Base-by-base conservation (phyloP, 2,888 invertebrate species). In the Thereva nobilitata region DNA sequence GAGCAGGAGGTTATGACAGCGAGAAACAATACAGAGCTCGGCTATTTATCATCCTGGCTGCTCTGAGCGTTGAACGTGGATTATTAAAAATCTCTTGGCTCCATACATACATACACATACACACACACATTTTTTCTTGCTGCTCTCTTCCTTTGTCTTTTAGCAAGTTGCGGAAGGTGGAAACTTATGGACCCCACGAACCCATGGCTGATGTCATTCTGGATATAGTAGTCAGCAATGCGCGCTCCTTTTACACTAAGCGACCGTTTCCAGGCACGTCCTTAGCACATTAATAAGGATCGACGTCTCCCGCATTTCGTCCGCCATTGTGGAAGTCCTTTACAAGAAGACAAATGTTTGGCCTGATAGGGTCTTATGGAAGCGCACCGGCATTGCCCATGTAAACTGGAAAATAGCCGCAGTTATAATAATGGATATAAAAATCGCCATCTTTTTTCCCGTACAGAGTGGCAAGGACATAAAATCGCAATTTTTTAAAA, bases 1-100 rank as follows among this genome's bases (percentile, higher is more conserved):
- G 52, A 67, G 64, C 69, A 69, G 64, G 49, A 61, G 69, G 67
- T 69, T 69, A 57, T 69, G 69, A 69, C 69, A 69, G 64, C 65
- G 55, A 64, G 57, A 65, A 67, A 67, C 67, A 69, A 67, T 65
- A 57, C 67, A 67, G 54, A 49, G 55, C 52, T 8, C 23, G 52
- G 52, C 65, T 61, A 69, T 69, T 69, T 69, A 69, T 69, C 67
- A 67, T 69, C 57, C 61, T 37, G 40, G 53, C 53, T 49, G 52
- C 53, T 67, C 49, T 67, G 50, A 23, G 23, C 50, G 42, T 37
- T 45, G 61, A 66, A 55, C 54, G 67, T 67, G 56, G 66, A 54
- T 67, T 69, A 69, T 69, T 67, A 67, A 69, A 69, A 68, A 68
- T 64, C 52, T 56, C 53, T 53, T 53, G 64, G 53, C 38, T 23